Evolutionary conservation across 2,797 vertebrate species (phyloP).

Genomic region (Pygocentrus nattereri): DNA sequence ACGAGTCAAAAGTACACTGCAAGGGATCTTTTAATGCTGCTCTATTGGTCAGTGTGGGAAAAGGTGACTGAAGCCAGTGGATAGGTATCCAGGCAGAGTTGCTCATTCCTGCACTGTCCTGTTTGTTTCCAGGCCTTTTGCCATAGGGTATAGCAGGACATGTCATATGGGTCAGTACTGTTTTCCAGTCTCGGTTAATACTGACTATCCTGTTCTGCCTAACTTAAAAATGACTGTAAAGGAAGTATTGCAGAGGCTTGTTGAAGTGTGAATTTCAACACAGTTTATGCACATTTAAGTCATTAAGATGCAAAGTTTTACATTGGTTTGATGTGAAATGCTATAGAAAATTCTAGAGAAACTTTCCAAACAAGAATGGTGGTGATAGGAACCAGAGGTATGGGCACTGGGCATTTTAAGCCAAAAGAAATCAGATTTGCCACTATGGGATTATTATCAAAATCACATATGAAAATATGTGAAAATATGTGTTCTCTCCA

Average conservation of each 20-base stretch:
- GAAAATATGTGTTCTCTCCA: too few relatives aligned
- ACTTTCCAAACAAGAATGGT: too few relatives aligned
- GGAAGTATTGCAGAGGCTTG: neutral
- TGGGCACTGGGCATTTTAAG: too few relatives aligned
- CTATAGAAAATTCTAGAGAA: too few relatives aligned
- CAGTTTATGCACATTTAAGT: too few relatives aligned
- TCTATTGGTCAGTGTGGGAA: neutral
- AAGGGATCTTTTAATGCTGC: constrained; percentile 5
- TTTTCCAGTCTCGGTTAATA: neutral
- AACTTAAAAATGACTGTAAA: neutral
- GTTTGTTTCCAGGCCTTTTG: neutral
- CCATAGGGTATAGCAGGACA: neutral
- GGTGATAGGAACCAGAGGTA: too few relatives aligned
- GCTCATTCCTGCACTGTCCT: neutral
- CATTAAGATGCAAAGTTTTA: too few relatives aligned
- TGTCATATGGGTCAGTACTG: neutral
- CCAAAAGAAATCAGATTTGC: too few relatives aligned
- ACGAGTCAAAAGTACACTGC: constrained; percentile 36
- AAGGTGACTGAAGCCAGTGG: neutral
- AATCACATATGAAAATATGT: too few relatives aligned
- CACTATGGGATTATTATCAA: too few relatives aligned
- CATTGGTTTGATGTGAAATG: too few relatives aligned
- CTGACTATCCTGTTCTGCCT: neutral
- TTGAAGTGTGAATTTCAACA: too few relatives aligned
- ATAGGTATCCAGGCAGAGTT: neutral